These are phyloP conservation scores for Neodiprion fabricii DNA, from an alignment of 1,140 invertebrate species.

Conservation along the genomic window DNA sequence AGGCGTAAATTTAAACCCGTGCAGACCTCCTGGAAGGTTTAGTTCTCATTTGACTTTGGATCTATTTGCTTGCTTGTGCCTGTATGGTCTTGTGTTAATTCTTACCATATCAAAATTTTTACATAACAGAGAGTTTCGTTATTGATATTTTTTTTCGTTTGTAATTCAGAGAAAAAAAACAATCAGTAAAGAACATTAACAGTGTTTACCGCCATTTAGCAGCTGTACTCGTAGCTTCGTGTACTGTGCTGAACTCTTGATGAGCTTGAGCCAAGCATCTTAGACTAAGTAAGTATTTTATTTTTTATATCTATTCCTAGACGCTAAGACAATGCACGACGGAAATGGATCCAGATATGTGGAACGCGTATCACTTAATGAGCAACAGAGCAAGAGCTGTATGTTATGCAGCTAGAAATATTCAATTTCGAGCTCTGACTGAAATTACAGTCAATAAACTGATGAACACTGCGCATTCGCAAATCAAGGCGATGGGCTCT, in stretches of 20 bases:
- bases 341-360: constrained; percentile 72
- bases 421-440: constrained; percentile 71
- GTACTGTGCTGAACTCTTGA: neutral
- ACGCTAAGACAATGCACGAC: constrained; percentile 69
- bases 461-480: constrained; percentile 62
- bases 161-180: too few species aligned
- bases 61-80: neutral
- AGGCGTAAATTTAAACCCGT: neutral
- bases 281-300: constrained; percentile 7
- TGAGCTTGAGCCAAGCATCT: neutral
- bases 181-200: too few species aligned
- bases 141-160: too few species aligned
- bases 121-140: too few species aligned
- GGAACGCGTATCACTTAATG: constrained; percentile 77
- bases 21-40: constrained; percentile 7
- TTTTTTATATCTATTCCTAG: constrained; percentile 43
- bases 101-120: too few species aligned
- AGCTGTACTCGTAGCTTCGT: too few species aligned
- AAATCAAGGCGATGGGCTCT: constrained; percentile 49
- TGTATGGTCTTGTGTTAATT: neutral
- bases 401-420: constrained; percentile 70
- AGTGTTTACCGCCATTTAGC: too few species aligned
- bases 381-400: constrained; percentile 73
- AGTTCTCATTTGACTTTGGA: neutral
- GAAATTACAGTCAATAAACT: constrained; percentile 74